A percentile compares a stretch with the other conserved stretches of the same genome.
These are phyloP conservation scores for Eptesicus fuscus DNA, from an alignment of 2,113 vertebrate species.

Conservation along the genomic window DNA sequence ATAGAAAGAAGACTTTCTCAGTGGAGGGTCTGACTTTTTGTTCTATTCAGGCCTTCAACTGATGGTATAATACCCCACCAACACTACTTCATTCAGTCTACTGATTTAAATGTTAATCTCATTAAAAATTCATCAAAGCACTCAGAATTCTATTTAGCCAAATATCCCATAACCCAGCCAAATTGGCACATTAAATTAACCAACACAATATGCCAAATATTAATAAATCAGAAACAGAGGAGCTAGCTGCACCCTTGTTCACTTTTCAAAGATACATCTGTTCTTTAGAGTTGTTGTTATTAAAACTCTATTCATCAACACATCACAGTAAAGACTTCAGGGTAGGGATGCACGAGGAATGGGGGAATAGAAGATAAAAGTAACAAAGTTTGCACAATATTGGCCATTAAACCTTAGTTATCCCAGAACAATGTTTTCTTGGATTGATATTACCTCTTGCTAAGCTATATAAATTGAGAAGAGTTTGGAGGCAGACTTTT, in stretches of 20 bases:
- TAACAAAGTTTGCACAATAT: neutral
- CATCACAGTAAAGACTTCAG: neutral
- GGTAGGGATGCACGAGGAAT: neutral
- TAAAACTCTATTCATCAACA: neutral
- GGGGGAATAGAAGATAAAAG: neutral
- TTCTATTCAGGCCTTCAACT: neutral
- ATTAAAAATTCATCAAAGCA: neutral
- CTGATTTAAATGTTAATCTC: neutral
- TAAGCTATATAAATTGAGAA: neutral
- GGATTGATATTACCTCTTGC: neutral
- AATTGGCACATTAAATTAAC: neutral
- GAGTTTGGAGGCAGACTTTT: neutral
- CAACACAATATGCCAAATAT: neutral
- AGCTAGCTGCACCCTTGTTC: rapidly evolving
- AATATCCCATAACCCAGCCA: neutral
- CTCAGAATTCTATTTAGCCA: neutral
- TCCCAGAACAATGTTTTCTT: neutral
- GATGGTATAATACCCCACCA: neutral
- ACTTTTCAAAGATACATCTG: neutral
- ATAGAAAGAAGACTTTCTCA: neutral
- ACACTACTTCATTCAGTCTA: neutral
- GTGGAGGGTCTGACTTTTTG: neutral
- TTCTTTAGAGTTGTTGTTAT: neutral
- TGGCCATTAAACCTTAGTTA: neutral
- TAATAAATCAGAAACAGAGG: neutral